Percentiles rank a stretch among this genome's conserved stretches.
Conservation (phyloP, 2,888 invertebrate species). For the Cheilosia scutellata region DNA sequence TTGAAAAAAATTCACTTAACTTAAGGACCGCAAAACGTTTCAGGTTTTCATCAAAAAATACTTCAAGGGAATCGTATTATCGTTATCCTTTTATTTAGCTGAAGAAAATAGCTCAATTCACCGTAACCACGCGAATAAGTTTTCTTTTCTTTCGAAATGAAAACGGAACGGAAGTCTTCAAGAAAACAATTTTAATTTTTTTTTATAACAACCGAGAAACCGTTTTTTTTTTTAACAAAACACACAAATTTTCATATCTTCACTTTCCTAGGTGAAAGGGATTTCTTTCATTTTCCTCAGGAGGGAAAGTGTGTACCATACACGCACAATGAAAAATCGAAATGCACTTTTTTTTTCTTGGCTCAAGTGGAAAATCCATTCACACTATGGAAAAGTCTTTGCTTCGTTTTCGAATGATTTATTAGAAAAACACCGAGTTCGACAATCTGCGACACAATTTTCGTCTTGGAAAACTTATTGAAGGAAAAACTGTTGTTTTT, state of each 20-base stretch:
- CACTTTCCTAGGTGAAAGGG: conserved; percentile 36
- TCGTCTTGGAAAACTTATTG: background rate
- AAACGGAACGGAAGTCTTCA: conserved; percentile 52
- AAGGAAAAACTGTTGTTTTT: background rate
- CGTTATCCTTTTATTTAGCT: background rate
- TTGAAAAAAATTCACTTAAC: too few relatives aligned
- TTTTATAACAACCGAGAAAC: background rate
- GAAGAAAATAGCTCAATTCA: background rate
- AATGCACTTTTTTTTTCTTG: background rate
- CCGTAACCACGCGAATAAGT: conserved; percentile 10
- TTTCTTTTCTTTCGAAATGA: conserved; percentile 15
- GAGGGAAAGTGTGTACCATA: conserved; percentile 4
- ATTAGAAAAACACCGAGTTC: background rate
- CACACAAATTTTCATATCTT: conserved; percentile 10
- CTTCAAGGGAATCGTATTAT: too few relatives aligned
- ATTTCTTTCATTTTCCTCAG: conserved; percentile 50
- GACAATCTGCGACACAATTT: background rate
- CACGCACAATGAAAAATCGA: conserved; percentile 33
- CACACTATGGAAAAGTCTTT: background rate
- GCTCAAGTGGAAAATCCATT: background rate
- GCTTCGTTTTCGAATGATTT: background rate
- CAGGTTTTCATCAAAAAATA: background rate
- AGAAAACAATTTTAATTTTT: conserved; percentile 7
- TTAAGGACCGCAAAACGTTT: background rate
- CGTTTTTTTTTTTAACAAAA: background rate